Evolutionary conservation across 2,113 vertebrate species (phyloP), one percentile per base, ranked within the genome.

Genomic region (Syngnathoides biaculeatus): DNA sequence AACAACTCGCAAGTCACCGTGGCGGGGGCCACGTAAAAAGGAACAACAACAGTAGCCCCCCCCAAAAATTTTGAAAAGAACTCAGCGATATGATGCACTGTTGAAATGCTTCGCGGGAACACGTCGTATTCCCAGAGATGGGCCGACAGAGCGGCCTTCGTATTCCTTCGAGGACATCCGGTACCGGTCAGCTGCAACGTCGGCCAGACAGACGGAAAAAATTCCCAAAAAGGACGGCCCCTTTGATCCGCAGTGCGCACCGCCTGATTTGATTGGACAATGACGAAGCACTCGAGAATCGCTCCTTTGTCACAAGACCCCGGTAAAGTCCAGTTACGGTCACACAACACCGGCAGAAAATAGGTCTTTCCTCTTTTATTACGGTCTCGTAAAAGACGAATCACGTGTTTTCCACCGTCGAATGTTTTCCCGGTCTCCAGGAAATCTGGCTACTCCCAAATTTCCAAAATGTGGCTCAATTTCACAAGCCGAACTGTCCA

Each of bases 121-220:
- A 72, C 59, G 68, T 63, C 53, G 62, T 71, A 65, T 61, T 73
- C 76, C 73, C 27, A 19, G 40, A 71, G 79, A 82, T 48, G 63
- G 67, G 71, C 61, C 22, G 8, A 76, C 19, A 17, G 80, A 72
- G 64, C 79, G 58, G 58, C 75, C 45, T 14, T 80, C 68, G 82
- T 79, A 75, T 83, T 83, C 68, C 30, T 80, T 42, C 58, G 68
- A 82, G 80, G 73, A 82, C 75, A 79, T 64, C 19, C 67, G 63
- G 82, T 83, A 62, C 81, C 43, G 71, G 77, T 79, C 81, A 82
- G 64, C 76, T 67, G 65, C 69, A 74, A 76, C 76, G 64, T 84
- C 72, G 77, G 66, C 30, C 73, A 77, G 77, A 79, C 77, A 71
- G 77, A 80, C 67, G 38, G 62, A 79, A 38, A 63, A 68, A 71